phyloP scores from a whole-genome alignment of 2,888 invertebrate genomes.

The Drosophila multiciliata region DNA sequence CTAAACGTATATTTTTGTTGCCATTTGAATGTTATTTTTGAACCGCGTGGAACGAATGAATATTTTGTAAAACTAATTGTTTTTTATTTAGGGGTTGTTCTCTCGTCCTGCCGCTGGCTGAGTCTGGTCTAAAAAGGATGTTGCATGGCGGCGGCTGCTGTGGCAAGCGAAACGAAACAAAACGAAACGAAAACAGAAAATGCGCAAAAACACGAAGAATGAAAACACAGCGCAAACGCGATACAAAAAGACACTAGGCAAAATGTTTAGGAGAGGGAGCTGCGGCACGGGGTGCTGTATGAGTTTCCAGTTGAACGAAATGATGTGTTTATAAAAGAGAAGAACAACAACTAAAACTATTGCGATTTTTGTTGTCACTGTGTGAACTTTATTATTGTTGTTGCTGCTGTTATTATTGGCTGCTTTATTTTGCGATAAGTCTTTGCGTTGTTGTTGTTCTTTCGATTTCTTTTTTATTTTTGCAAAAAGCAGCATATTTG shows the following conservation, averaged over 20 bases:
- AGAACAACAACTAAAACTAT: constrained; percentile 23
- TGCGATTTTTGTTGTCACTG: constrained; percentile 33
- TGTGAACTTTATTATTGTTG: constrained; percentile 5
- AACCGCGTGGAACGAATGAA: neutral
- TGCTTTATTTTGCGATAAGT: constrained; percentile 47
- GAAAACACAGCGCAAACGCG: constrained; percentile 78
- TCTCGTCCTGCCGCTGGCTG: constrained; percentile 27
- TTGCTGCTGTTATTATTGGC: constrained; percentile 33
- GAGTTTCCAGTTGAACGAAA: constrained; percentile 64
- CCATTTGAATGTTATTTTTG: constrained; percentile 4
- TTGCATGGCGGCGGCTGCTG: constrained; percentile 43
- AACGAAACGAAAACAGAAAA: constrained; percentile 72
- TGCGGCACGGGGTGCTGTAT: constrained; percentile 5
- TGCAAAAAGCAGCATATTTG: constrained; percentile 20
- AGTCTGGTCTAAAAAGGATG: constrained; percentile 64
- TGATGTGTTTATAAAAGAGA: constrained; percentile 48
- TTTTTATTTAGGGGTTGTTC: constrained; percentile 66
- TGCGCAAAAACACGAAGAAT: constrained; percentile 70
- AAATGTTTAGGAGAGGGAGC: constrained; percentile 23
- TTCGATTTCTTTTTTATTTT: neutral
- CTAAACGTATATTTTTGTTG: neutral
- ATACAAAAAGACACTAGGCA: constrained; percentile 60
- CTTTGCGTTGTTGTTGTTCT: constrained; percentile 34
- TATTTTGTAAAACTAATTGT: constrained; percentile 49
- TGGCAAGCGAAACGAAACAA: constrained; percentile 44